These are phyloP conservation scores for Gasterosteus aculeatus DNA, from an alignment of 2,113 vertebrate genomes.

Conservation along the genomic window DNA sequence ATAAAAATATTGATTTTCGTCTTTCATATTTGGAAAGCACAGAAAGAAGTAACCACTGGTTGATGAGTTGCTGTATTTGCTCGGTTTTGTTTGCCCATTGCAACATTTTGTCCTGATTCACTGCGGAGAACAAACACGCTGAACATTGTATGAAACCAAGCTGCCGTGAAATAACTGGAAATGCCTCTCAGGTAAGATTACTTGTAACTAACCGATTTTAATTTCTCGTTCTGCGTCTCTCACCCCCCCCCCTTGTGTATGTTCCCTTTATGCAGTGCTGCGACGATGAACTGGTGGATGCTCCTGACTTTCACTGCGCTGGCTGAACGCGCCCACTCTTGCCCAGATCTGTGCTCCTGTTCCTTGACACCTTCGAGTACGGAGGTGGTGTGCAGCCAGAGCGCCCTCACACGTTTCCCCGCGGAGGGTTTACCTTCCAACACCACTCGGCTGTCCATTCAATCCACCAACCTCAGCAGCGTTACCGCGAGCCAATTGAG, in stretches of 20 bases:
- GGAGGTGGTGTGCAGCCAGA: constrained; percentile 73
- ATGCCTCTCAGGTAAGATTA: constrained; percentile 45
- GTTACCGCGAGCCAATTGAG: constrained; percentile 65
- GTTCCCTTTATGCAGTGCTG: constrained; percentile 15
- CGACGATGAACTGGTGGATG: constrained; percentile 62
- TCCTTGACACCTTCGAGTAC: constrained; percentile 30
- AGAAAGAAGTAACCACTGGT: constrained; percentile 21
- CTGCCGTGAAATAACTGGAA: background rate
- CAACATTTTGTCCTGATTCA: constrained; percentile 58
- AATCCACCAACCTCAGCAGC: constrained; percentile 78
- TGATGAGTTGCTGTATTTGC: constrained; percentile 54
- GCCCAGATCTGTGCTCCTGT: constrained; percentile 74
- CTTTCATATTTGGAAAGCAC: constrained; percentile 32
- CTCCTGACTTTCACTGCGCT: constrained; percentile 53
- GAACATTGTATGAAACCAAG: constrained; percentile 13
- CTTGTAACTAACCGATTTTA: background rate
- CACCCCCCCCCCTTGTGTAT: background rate
- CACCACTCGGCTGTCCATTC: constrained; percentile 76
- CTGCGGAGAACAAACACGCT: constrained; percentile 26
- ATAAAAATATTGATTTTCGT: constrained; percentile 39
- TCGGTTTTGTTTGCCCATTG: constrained; percentile 66
- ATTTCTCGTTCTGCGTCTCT: background rate
- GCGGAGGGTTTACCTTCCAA: constrained; percentile 52
- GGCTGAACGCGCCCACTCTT: constrained; percentile 55
- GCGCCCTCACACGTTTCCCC: constrained; percentile 72